Evolutionary conservation across 2,113 vertebrate genomes (phyloP), one percentile per base, ranked within the genome.

Genomic region (Aplodontia rufa): DNA sequence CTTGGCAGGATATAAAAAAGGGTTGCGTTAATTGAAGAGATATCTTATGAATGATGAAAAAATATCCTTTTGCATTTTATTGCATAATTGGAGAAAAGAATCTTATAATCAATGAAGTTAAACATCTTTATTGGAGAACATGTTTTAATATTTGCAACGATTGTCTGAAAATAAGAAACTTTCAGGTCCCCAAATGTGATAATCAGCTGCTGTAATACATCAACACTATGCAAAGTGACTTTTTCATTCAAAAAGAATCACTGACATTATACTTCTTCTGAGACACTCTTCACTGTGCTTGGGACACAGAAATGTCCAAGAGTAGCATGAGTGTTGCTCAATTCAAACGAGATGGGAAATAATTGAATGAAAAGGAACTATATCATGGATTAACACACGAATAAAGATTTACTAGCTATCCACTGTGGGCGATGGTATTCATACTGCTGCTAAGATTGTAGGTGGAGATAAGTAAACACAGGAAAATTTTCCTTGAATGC

Each of bases 1-100:
- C 93, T 98, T 98, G 97, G 96, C 96, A 96, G 85, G 87, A 60
- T 93, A 97, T 98, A 96, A 98, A 97, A 97, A 97, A 97, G 85
- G 95, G 45, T 94, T 96, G 93, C 96, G 69, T 98, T 98, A 98
- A 97, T 98, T 98, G 97, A 76, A 87, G 93, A 96, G 69, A 53
- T 84, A 71, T 24, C 98, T 95, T 71, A 83, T 91, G 96, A 95
- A 91, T 96, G 79, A 94, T 71, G 49, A 2, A 2, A 88, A 83
- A 96, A 74, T 40, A 90, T 74, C 45, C 4, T 0, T 90, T 91
- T 72, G 45, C 26, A 1, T 30, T 72, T 83, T 81, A 71, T 28
- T 37, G 9, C 19, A 24, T 14, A 51, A 5, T 53, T 93, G 30
- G 89, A 85, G 6, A 49, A 80, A 87, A 71, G 45, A 89, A 89